These are phyloP conservation scores for Reticulitermes lucifugus DNA, from an alignment of 2,888 invertebrate genomes.

Conservation along the genomic window DNA sequence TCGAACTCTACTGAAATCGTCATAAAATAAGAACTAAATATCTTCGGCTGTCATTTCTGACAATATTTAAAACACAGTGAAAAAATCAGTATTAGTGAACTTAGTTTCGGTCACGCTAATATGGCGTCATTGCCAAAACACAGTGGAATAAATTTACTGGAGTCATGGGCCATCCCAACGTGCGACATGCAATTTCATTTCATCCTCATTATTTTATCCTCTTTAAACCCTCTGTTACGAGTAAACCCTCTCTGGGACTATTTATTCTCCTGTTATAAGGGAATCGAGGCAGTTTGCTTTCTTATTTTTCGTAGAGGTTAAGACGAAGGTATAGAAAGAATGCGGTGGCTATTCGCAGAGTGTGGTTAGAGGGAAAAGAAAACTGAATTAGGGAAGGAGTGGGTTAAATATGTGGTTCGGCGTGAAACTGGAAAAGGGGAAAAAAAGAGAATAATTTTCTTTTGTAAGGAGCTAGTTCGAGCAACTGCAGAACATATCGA, in stretches of 20 bases:
- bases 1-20: no score
- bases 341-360: not conserved
- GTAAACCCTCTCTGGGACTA: not conserved
- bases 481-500: not conserved
- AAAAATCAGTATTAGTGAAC: no score
- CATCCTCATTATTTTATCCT: not conserved
- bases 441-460: not conserved
- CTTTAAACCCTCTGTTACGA: not conserved
- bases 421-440: not conserved
- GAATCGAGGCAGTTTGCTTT: not conserved
- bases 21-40: no score
- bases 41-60: no score
- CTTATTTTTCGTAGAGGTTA: not conserved
- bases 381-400: not conserved
- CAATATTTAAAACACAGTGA: no score
- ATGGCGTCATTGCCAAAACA: not conserved
- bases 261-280: not conserved
- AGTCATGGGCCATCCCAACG: not conserved
- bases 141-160: not conserved
- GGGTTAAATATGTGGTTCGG: not conserved
- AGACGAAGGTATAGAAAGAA: not conserved
- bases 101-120: not conserved
- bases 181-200: constrained; percentile 12
- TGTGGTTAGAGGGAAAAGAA: not conserved
- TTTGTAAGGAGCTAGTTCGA: not conserved